Evolutionary conservation across 2,888 invertebrate species (phyloP), one percentile per base, ranked within the genome.

Genomic region (Orthosia incerta): DNA sequence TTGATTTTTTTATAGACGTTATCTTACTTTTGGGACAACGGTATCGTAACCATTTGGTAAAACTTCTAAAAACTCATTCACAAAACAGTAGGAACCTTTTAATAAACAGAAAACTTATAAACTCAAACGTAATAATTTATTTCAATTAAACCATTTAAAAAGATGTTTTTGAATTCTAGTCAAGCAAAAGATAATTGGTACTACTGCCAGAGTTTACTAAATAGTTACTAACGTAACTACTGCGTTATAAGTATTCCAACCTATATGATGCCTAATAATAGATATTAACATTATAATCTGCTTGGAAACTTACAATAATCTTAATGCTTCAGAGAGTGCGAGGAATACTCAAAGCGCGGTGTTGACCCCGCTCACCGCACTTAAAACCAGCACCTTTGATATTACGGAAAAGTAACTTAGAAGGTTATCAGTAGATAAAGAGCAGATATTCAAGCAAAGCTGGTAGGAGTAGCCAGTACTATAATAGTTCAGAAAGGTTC

Each of bases 361-460:
- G 26, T 68, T 72, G 60, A 77, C 77, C 74, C 63, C 31, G 56
- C 20, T 69, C 60, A 77, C 69, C 62, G 50, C 46, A 31, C 64
- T 55, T 51, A 15, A 53, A 60, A 23, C 7, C 7, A 16, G 26
- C 18, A 16, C 3, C 39, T 66, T 78, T 62, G 23, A 57, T 70
- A 13, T 63, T 68, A 72, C 39, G 3, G 18, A 64, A 71, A 50
- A 53, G 23, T 26, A 68, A 20, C 3, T 72, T 23, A 61, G 16
- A 64, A 61, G 31, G 48, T 68, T 23, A 75, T 75, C 66, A 61
- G 9, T 16, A 39, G 0, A 3, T 39, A 48, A n/a, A 73, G 18
- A 60, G 16, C 31, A 23, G 39, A 39, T n/a, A 23, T 71, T 46
- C 15, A 20, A 9, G 3, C 16, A 46, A 26, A 23, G 45, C 20